A percentile compares a stretch with the other conserved stretches of the same genome.
phyloP scores from a whole-genome alignment of 2,797 vertebrate species.

The Potorous gilbertii region DNA sequence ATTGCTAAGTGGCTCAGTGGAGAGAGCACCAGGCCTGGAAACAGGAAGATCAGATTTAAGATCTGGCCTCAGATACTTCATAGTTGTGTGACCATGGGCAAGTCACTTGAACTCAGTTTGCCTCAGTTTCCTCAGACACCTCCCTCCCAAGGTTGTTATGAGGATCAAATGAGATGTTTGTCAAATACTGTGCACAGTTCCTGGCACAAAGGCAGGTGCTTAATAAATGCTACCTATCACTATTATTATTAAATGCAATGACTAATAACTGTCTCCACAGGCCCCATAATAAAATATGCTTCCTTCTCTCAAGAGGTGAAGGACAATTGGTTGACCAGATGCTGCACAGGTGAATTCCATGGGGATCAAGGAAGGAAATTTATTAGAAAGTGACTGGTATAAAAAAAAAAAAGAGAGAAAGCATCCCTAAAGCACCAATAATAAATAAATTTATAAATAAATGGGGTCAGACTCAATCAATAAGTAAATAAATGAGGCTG shows the following conservation, averaged over 20 bases:
- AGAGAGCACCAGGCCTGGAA: neutral
- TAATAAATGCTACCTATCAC: neutral
- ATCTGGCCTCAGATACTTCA: neutral
- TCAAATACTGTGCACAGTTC: neutral
- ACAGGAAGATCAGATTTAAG: neutral
- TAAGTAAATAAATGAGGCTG: neutral
- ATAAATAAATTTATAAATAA: neutral
- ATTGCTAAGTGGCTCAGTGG: neutral
- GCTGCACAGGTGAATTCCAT: neutral
- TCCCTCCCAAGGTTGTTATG: neutral
- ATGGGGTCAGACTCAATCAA: neutral
- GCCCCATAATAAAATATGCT: neutral
- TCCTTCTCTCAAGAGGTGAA: neutral
- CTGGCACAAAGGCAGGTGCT: neutral
- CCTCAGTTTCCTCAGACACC: neutral
- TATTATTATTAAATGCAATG: neutral
- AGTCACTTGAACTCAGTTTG: neutral
- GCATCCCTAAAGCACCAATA: neutral
- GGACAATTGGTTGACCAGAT: neutral
- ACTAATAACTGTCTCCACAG: neutral
- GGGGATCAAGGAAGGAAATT: neutral
- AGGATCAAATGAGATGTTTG: neutral
- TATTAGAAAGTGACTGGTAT: neutral
- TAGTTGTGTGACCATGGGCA: neutral
- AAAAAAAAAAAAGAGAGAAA: neutral